Evolutionary conservation across 2,888 invertebrate genomes (phyloP).

Genomic region (Eupeodes luniger): DNA sequence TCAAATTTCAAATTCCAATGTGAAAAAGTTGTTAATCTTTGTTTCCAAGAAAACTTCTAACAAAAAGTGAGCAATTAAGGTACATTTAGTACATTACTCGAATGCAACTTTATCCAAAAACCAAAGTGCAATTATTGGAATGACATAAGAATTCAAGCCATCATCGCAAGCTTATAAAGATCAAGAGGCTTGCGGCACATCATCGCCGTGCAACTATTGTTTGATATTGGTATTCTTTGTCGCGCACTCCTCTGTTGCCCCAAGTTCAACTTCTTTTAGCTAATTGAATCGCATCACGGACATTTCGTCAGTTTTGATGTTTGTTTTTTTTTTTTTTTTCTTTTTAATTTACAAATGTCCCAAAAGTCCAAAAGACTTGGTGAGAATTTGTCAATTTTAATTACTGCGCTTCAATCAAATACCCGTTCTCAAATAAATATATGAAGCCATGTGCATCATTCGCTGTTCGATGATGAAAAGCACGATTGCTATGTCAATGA

Average conservation of each 20-base stretch:
- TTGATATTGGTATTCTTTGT: conserved; percentile 3
- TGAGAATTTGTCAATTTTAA: conserved; percentile 76
- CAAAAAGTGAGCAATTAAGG: conserved; percentile 68
- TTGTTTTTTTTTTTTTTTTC: neutral
- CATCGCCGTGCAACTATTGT: conserved; percentile 28
- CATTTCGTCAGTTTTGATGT: conserved; percentile 40
- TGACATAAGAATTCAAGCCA: conserved; percentile 42
- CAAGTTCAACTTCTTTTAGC: conserved; percentile 16
- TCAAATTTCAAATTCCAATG: conserved; percentile 33
- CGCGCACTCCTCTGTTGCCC: conserved; percentile 4
- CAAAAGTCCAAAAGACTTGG: conserved; percentile 44
- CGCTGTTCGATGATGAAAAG: conserved; percentile 21
- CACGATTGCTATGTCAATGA: conserved; percentile 64
- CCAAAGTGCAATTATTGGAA: conserved; percentile 52
- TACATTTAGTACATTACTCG: conserved; percentile 44
- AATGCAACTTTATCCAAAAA: conserved; percentile 35
- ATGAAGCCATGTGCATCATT: conserved; percentile 30
- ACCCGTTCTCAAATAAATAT: conserved; percentile 17
- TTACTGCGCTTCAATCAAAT: conserved; percentile 68
- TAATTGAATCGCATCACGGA: conserved; percentile 68
- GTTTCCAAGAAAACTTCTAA: conserved; percentile 45
- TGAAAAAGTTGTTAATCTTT: neutral
- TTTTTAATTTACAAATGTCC: conserved; percentile 25
- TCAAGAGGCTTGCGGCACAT: neutral
- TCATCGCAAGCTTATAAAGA: conserved; percentile 13